Conservation (phyloP, 2,888 invertebrate species). For the Gari tellinella region DNA sequence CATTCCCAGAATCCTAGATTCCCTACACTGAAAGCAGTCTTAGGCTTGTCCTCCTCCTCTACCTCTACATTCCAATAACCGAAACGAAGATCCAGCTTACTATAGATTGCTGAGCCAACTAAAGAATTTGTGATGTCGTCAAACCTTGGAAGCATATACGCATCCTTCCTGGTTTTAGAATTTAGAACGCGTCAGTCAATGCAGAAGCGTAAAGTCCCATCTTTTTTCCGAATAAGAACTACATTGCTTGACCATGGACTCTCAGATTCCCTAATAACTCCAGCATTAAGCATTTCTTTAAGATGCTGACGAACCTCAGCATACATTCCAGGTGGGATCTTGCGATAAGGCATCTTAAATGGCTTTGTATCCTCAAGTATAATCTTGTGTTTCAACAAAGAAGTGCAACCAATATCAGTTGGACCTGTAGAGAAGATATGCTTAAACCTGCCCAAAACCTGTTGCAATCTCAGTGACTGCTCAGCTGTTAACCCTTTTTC, state of each 20-base stretch:
- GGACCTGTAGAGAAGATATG: slow-evolving; percentile 19
- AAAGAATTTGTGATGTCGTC: slow-evolving; percentile 17
- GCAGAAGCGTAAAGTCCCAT: slow-evolving; percentile 19
- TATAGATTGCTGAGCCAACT: slow-evolving; percentile 14
- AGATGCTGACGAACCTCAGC: slow-evolving; percentile 27
- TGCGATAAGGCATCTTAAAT: slow-evolving; percentile 21
- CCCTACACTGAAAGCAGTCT: slow-evolving; percentile 19
- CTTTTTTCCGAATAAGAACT: slow-evolving; percentile 27
- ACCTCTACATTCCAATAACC: slow-evolving; percentile 25
- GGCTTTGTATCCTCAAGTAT: slow-evolving; percentile 15
- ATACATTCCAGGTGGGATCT: slow-evolving; percentile 16
- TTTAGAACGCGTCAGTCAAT: slow-evolving; percentile 29
- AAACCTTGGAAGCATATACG: slow-evolving; percentile 20
- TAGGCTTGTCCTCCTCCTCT: slow-evolving; percentile 23
- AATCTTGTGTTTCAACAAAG: slow-evolving; percentile 19
- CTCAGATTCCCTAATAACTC: slow-evolving; percentile 23
- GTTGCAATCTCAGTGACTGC: slow-evolving; percentile 1
- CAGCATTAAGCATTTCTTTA: slow-evolving; percentile 29
- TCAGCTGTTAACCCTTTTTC: slow-evolving; percentile 1
- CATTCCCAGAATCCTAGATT: no score
- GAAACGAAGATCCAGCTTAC: slow-evolving; percentile 16
- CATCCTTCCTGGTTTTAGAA: slow-evolving; percentile 20
- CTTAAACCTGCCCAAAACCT: slow-evolving; percentile 15
- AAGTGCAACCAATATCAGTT: slow-evolving; percentile 20
- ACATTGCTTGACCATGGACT: slow-evolving; percentile 28